A percentile compares a stretch with the other conserved stretches of the same genome.
These are phyloP conservation scores for Euplexia lucipara DNA, from an alignment of 2,888 invertebrate genomes.

Conservation along the genomic window DNA sequence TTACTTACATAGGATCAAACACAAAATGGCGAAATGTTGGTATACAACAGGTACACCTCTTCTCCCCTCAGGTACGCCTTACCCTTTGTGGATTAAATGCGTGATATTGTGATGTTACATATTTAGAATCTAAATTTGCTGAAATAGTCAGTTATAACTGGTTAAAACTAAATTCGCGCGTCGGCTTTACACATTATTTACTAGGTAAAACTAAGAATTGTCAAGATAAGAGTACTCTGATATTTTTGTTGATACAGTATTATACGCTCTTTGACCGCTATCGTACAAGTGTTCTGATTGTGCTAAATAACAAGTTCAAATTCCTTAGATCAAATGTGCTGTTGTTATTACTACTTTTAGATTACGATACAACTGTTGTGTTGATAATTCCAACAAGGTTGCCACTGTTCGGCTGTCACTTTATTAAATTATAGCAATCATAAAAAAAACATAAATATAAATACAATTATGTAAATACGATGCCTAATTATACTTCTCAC, in stretches of 20 bases:
- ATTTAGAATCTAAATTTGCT: too few species aligned
- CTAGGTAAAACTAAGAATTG: conserved; percentile 1
- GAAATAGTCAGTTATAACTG: conserved; percentile 16
- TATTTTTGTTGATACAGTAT: conserved; percentile 6
- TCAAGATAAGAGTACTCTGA: conserved; percentile 24
- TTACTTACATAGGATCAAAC: too few species aligned
- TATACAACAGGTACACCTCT: too few species aligned
- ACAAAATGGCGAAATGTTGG: too few species aligned
- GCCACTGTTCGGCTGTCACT: conserved; percentile 12
- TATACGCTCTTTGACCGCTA: conserved; percentile 16
- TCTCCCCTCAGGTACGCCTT: too few species aligned
- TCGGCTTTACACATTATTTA: conserved; percentile 1
- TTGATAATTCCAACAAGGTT: conserved; percentile 51
- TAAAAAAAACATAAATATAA: conserved; percentile 25
- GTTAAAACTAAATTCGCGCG: conserved; percentile 27
- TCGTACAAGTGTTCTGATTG: conserved; percentile 15
- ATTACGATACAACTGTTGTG: conserved; percentile 39
- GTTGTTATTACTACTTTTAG: conserved; percentile 36
- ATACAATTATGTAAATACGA: conserved; percentile 33
- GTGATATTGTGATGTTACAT: too few species aligned
- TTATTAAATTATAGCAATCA: conserved; percentile 15
- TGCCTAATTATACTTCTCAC: conserved; percentile 7
- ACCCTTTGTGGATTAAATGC: too few species aligned
- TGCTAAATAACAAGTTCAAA: conserved; percentile 38
- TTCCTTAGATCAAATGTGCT: conserved; percentile 41